Base-by-base conservation (phyloP, 2,888 invertebrate genomes). In the Scaeva pyrastri region DNA sequence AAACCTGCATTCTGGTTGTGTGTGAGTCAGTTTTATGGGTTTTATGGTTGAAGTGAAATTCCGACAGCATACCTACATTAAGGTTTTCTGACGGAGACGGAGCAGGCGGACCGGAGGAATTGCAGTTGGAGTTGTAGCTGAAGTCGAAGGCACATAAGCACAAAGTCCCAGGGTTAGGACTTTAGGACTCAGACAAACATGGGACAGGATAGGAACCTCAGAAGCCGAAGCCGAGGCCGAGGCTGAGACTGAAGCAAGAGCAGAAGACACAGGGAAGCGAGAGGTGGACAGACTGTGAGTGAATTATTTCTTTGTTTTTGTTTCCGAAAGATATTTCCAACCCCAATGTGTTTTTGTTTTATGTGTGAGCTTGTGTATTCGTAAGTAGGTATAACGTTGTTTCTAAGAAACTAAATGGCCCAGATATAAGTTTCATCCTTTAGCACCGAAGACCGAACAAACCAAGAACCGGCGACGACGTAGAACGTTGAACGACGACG, bases 271-370 rank as follows among this genome's bases (percentile, higher is more conserved):
- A 10, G 11, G 12, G 16, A 7, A 19, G 45, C 39, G 60, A 71
- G 56, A 56, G 56, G 71, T 58, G 73, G 82, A 74, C 82, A 81
- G 77, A 82, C 82, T 86, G 82, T 82, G 86, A 86, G 86, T 82
- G 86, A 86, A 82, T 86, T 86, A 86, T 86, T 86, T 86, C 86
- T 82, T 86, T 86, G 86, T 86, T 86, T 86, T 86, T 82, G 74
- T 86, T 86, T 74, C 82, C 52, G 77, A 82, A 86, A 68, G 77
- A 86, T 77, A 82, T 86, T 52, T 70, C 31, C 50, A 55, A 36
- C 21, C 21, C 21, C 58, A 60, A n/a, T 60, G 41, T 60, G 60
- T 60, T 60, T 60, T 60, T 64, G 71, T 66, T 64, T 48, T 68
- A 23, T 77, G 62, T 56, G 60, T 71, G n/a, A 55, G 70, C 52